Evolutionary conservation across 2,113 vertebrate species (phyloP).

Genomic region (Melanocharis versteri): DNA sequence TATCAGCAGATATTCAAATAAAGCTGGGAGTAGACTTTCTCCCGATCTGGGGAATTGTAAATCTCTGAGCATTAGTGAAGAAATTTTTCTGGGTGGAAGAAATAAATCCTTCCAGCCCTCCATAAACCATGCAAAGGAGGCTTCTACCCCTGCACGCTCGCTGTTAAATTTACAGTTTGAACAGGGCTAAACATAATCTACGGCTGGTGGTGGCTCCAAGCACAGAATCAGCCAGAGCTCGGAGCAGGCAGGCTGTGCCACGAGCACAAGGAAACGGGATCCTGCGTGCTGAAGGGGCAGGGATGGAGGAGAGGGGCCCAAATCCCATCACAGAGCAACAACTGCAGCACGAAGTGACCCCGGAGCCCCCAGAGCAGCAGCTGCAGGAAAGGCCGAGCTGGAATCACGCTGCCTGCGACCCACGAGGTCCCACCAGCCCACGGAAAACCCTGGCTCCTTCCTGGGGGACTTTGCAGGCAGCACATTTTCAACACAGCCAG

Average conservation of each 20-base stretch:
- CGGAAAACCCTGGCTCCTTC: not conserved
- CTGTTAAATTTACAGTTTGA: constrained; percentile 63
- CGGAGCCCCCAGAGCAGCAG: not conserved
- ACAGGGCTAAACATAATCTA: constrained; percentile 34
- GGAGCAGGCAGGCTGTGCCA: not conserved
- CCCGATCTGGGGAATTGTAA: constrained; percentile 32
- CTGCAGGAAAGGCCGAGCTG: fast-evolving
- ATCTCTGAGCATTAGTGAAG: constrained; percentile 47
- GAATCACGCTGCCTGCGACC: fast-evolving
- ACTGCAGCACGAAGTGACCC: not conserved
- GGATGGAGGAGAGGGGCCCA: not conserved
- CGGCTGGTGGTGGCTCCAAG: not conserved
- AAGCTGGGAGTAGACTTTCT: constrained; percentile 25
- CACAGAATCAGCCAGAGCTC: not conserved
- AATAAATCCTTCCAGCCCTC: constrained; percentile 63
- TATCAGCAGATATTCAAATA: constrained; percentile 63
- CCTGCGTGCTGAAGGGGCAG: fast-evolving
- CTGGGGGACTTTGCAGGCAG: not conserved
- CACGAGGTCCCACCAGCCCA: fast-evolving
- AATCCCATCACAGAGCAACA: fast-evolving
- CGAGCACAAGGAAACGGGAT: fast-evolving
- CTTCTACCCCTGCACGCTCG: not conserved
- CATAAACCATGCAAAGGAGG: constrained; percentile 64
- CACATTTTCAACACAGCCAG: not conserved
- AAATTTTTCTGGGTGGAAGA: constrained; percentile 8